Evolutionary conservation across 1,140 invertebrate genomes (phyloP).

Genomic region (Probaryconus sp.): DNA sequence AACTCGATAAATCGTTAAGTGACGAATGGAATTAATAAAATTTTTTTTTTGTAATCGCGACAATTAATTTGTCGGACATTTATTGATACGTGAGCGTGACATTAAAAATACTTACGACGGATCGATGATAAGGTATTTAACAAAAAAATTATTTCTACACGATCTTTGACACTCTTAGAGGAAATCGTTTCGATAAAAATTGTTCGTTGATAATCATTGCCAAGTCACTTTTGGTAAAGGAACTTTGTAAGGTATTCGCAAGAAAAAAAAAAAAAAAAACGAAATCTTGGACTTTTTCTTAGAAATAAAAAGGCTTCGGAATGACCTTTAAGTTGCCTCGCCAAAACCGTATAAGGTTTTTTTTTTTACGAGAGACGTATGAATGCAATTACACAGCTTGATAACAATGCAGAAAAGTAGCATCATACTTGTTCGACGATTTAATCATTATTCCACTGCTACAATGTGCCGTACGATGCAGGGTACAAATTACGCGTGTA

Average conservation of each 20-base stretch:
- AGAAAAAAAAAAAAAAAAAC: no score
- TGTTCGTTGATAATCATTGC: no score
- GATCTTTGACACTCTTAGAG: constrained; percentile 15
- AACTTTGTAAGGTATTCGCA: no score
- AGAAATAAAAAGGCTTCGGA: constrained; percentile 30
- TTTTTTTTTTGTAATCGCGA: no score
- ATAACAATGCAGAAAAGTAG: constrained; percentile 45
- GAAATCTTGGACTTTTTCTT: no score
- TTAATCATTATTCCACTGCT: constrained; percentile 51
- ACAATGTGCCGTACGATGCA: constrained; percentile 34
- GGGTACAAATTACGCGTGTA: constrained; percentile 42
- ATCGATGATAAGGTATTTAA: background rate
- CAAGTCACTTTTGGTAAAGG: no score
- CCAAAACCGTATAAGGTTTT: constrained; percentile 48
- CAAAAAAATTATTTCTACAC: constrained; percentile 1
- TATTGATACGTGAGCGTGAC: no score
- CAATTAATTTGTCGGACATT: no score
- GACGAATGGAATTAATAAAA: no score
- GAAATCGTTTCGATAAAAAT: constrained; percentile 42
- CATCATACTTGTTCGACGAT: constrained; percentile 46
- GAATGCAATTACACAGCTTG: constrained; percentile 49
- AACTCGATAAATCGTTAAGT: no score
- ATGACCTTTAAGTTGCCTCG: constrained; percentile 38
- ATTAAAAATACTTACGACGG: background rate
- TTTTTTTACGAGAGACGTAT: constrained; percentile 46